A percentile compares a stretch with the other conserved stretches of the same genome.
These are phyloP conservation scores for Schizopygopsis pylzovi DNA, from an alignment of 2,797 vertebrate species.

Conservation along the genomic window DNA sequence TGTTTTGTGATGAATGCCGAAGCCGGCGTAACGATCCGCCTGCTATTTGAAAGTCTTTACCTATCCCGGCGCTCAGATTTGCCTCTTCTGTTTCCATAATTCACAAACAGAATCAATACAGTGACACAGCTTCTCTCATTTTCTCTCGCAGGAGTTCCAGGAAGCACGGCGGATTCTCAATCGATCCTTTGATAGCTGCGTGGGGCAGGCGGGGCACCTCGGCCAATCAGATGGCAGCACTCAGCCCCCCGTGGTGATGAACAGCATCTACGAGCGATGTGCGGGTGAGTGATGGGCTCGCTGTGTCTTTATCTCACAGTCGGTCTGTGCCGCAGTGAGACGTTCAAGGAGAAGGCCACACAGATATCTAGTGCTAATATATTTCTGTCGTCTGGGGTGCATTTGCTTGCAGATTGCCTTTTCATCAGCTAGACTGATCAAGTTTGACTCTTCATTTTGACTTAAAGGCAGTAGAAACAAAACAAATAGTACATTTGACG, in stretches of 20 bases:
- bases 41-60: constrained; percentile 39
- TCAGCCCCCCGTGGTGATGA: constrained; percentile 64
- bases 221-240: constrained; percentile 62
- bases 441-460: constrained; percentile 24
- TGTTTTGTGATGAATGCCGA: constrained; percentile 44
- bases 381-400: constrained; percentile 25
- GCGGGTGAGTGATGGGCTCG: constrained; percentile 72
- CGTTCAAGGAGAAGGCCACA: constrained; percentile 49
- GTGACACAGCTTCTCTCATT: constrained; percentile 33
- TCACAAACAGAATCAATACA: constrained; percentile 44
- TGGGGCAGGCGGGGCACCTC: constrained; percentile 61
- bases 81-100: constrained; percentile 34
- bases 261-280: constrained; percentile 70
- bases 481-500: not conserved
- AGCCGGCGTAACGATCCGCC: constrained; percentile 4
- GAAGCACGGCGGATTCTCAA: constrained; percentile 68
- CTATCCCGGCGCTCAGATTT: constrained; percentile 26
- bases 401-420: constrained; percentile 31
- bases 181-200: constrained; percentile 71
- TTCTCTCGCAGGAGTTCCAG: constrained; percentile 55
- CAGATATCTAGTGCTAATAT: constrained; percentile 40
- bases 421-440: constrained; percentile 33
- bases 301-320: constrained; percentile 38
- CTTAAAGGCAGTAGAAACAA: not conserved
- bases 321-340: constrained; percentile 14